These are phyloP conservation scores for Champsocephalus gunnari DNA, from an alignment of 2,797 vertebrate genomes.

Conservation along the genomic window DNA sequence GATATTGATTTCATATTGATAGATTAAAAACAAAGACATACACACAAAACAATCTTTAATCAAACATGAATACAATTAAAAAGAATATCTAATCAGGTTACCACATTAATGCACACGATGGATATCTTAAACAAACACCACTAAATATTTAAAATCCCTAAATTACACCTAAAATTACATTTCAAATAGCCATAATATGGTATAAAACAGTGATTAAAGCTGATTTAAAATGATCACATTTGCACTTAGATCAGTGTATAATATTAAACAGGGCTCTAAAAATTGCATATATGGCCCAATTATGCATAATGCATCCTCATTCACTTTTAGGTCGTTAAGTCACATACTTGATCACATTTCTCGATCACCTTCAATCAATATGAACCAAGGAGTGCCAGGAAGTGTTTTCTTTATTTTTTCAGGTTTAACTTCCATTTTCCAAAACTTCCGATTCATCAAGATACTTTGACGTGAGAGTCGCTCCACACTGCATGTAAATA, in stretches of 20 bases:
- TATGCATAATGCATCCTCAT: background rate
- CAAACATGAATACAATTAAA: background rate
- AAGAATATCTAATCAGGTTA: background rate
- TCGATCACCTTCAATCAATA: background rate
- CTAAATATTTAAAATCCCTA: background rate
- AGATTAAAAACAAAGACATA: no score
- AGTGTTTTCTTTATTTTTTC: background rate
- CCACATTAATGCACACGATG: background rate
- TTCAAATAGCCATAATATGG: background rate
- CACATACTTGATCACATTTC: background rate
- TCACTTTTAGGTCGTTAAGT: background rate
- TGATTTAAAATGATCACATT: background rate
- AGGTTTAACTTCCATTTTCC: background rate
- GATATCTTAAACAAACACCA: background rate
- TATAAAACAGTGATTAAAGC: background rate
- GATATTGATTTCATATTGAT: no score
- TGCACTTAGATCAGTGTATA: background rate
- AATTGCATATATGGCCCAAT: background rate
- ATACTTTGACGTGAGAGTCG: fast-evolving
- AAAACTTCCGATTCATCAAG: background rate
- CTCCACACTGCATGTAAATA: no score
- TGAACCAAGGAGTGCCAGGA: background rate
- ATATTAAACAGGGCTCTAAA: background rate
- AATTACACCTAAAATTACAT: background rate
- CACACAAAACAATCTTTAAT: background rate